These are phyloP conservation scores for Synergus umbraculus DNA, from an alignment of 2,888 invertebrate genomes.

Conservation along the genomic window DNA sequence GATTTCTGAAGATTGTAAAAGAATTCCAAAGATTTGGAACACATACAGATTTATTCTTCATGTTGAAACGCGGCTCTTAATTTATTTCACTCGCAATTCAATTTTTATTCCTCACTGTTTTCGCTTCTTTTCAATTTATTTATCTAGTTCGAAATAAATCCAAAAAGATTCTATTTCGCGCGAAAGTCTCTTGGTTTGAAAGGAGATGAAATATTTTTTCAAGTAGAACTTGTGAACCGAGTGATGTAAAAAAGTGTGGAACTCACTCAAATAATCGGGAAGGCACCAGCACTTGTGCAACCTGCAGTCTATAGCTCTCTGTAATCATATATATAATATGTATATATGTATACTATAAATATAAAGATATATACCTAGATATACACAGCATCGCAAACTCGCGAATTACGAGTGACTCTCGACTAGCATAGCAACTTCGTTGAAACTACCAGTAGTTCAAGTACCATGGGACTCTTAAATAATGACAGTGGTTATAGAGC, in stretches of 20 bases:
- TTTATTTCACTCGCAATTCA: background rate
- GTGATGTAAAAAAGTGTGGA: background rate
- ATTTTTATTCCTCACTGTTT: background rate
- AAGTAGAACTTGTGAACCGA: background rate
- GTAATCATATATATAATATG: background rate
- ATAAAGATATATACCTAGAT: background rate
- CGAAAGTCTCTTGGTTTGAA: background rate
- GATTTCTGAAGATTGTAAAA: no score
- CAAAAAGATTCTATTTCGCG: background rate
- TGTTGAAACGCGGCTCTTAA: no score
- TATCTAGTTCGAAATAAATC: background rate
- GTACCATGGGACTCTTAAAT: constrained; percentile 14
- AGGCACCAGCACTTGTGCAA: background rate
- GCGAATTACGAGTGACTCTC: constrained; percentile 20
- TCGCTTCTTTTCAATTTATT: background rate
- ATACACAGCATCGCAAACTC: background rate
- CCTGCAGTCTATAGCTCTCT: background rate
- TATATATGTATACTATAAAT: background rate
- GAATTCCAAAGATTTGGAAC: no score
- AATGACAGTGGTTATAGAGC: constrained; percentile 12
- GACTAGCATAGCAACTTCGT: constrained; percentile 8
- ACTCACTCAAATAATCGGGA: background rate
- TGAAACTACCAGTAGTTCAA: constrained; percentile 17
- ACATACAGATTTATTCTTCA: no score
- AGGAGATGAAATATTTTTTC: background rate